Percentiles rank a stretch among this genome's conserved stretches.
phyloP scores from a whole-genome alignment of 2,797 vertebrate species.

The Lithobates sylvaticus region DNA sequence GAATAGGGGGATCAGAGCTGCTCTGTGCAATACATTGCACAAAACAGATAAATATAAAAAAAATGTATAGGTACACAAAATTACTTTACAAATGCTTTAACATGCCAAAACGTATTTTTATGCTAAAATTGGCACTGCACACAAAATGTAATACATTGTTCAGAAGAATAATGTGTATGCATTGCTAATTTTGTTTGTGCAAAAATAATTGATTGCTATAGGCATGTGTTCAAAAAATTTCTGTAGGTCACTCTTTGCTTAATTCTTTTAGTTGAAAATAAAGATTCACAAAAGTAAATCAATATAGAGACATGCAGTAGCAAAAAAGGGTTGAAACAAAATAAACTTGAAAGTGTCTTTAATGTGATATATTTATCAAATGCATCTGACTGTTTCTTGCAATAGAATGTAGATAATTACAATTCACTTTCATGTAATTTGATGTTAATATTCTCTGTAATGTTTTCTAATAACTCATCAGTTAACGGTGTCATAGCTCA shows the following conservation, averaged over 20 bases:
- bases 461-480: constrained; percentile 75
- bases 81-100: no score
- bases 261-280: constrained; percentile 4
- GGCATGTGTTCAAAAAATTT: not conserved
- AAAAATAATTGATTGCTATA: not conserved
- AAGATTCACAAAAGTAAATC: not conserved
- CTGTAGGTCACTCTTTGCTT: not conserved
- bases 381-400: constrained; percentile 59
- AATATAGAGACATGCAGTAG: not conserved
- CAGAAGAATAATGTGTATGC: not conserved
- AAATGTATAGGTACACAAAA: no score
- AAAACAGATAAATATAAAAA: no score
- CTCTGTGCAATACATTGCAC: no score
- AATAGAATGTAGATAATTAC: constrained; percentile 73
- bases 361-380: constrained; percentile 1
- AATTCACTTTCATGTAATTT: constrained; percentile 77
- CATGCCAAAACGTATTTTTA: no score
- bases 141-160: not conserved
- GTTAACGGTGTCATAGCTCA: constrained; percentile 67
- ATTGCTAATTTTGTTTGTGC: not conserved
- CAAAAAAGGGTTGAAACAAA: not conserved
- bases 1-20: no score
- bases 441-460: constrained; percentile 75
- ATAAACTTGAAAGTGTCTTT: constrained; percentile 1
- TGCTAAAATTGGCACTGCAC: not conserved